These are phyloP conservation scores for Ceratitis capitata DNA, from an alignment of 1,140 invertebrate species.

Conservation along the genomic window DNA sequence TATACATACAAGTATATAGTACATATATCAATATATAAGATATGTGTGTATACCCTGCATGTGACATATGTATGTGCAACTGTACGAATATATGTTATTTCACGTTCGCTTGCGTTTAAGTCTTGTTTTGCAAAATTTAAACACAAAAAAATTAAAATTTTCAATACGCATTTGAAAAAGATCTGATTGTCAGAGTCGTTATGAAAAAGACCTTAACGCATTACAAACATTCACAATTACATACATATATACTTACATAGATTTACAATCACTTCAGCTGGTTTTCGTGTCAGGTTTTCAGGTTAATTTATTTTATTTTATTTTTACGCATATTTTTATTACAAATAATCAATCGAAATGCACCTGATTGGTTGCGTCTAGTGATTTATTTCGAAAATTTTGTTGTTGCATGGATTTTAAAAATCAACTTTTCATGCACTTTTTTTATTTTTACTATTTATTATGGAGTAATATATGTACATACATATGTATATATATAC, in stretches of 20 bases:
- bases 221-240: not conserved
- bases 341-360: not conserved
- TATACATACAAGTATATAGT: no score
- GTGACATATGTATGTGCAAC: no score
- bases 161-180: not conserved
- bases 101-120: no score
- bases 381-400: not conserved
- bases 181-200: not conserved
- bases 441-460: not conserved
- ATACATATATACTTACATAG: no score
- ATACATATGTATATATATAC: not conserved
- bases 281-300: not conserved
- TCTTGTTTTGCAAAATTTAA: not conserved
- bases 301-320: not conserved
- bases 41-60: no score
- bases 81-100: no score
- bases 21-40: no score
- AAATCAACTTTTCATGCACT: not conserved
- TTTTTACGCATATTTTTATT: not conserved
- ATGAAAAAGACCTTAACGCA: not conserved
- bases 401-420: not conserved
- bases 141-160: not conserved
- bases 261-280: not conserved
- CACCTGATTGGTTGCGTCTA: not conserved
- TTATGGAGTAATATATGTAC: not conserved